These are phyloP conservation scores for Drosophila cardini DNA, from an alignment of 1,140 invertebrate genomes.

Conservation along the genomic window DNA sequence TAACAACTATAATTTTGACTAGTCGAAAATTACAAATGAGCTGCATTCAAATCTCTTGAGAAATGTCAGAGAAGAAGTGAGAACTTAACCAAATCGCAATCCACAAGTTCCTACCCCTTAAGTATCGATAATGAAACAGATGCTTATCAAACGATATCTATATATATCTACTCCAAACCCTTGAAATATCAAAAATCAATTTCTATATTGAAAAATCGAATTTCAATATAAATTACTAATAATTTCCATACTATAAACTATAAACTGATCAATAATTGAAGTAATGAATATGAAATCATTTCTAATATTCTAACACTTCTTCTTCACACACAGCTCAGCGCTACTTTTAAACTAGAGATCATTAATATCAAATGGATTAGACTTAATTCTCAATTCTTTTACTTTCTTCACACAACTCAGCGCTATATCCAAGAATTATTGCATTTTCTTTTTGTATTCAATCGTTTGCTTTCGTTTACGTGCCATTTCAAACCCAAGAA, in stretches of 20 bases:
- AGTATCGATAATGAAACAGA: not conserved
- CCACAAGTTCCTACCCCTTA: slow-evolving; percentile 32
- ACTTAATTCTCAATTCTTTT: too few relatives aligned
- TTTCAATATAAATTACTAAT: slow-evolving; percentile 5
- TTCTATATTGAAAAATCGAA: not conserved
- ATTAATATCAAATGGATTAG: not conserved
- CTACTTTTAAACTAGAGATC: slow-evolving; percentile 24
- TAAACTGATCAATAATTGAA: too few relatives aligned
- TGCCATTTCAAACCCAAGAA: slow-evolving; percentile 60
- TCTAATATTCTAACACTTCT: too few relatives aligned
- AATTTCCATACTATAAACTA: not conserved
- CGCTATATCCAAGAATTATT: not conserved
- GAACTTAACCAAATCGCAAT: slow-evolving; percentile 20
- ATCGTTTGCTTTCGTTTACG: not conserved
- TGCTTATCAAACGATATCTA: slow-evolving; percentile 1
- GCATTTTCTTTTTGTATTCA: slow-evolving; percentile 11
- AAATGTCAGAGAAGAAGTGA: not conserved
- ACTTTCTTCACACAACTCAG: not conserved
- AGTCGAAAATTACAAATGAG: slow-evolving; percentile 34
- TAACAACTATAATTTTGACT: slow-evolving; percentile 22
- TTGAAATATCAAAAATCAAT: not conserved
- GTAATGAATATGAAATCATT: not conserved
- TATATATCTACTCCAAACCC: not conserved
- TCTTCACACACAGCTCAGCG: too few relatives aligned
- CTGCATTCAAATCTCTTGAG: not conserved